Evolutionary conservation across 1,140 invertebrate species (phyloP), one percentile per base, ranked within the genome.

Genomic region (Campoletis sonorensis): DNA sequence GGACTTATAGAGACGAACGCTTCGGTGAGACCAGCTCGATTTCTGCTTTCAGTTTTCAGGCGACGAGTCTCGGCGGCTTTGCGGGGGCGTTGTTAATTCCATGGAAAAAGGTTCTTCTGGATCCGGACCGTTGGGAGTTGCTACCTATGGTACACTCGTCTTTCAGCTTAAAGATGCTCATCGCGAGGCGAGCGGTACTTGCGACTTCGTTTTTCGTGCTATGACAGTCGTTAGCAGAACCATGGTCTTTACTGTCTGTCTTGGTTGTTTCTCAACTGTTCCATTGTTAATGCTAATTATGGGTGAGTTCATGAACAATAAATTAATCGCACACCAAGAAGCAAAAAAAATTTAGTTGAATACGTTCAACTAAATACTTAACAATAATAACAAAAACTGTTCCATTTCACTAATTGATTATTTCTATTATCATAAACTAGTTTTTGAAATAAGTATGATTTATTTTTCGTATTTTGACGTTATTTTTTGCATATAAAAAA

Each of bases 121-220:
- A 16, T 90, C 92, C 15, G 88, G 90, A 0, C 88, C 88, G 0
- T 88, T 95, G 27, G 94, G 94, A 0, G 92, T 95, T 1, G 94
- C 94, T 0, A 95, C 95, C 0, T 97, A 97, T 85, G 96, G 95
- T 30, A 96, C 95, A 10, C 93, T 97, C 37, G 94, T 95, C 4
- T 96, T 96, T 88, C 96, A 97, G 88, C 92, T 97, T 40, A 96
- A 96, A 85, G 96, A 97, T 87, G 96, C 96, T 64, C 96, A 96
- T 85, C 94, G 95, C 88, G 96, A 97, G 85, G 95, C 96, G 0
- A 95, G 93, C 1, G 94, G 94, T 40, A 95, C 94, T 0, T 95
- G 95, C 77, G 96, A 97, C 88, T 97, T 97, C 87, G 93, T 96
- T 0, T 95, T 94, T 86, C 93, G 95, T 82, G 95, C 95, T 0